These are phyloP conservation scores for Cinclus mexicanus DNA, from an alignment of 2,113 vertebrate species.

Conservation along the genomic window DNA sequence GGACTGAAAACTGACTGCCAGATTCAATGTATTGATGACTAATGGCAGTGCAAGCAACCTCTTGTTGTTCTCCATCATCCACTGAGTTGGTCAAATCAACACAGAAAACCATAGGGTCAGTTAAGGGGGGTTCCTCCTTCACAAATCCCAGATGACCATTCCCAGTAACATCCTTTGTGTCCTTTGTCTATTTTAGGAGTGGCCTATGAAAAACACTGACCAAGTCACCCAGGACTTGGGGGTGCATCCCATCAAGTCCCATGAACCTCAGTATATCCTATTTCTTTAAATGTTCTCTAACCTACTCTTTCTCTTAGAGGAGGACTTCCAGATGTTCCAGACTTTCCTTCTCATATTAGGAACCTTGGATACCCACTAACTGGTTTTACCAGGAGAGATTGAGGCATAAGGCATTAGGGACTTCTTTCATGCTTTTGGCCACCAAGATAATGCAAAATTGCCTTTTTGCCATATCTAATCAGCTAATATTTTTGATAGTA, in stretches of 20 bases:
- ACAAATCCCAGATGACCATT: background rate
- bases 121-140: background rate
- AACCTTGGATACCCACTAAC: background rate
- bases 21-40: fast-evolving
- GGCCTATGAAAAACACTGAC: background rate
- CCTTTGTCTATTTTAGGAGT: background rate
- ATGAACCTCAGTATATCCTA: background rate
- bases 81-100: background rate
- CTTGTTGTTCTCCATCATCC: background rate
- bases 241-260: fast-evolving
- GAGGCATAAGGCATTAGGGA: background rate
- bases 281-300: background rate
- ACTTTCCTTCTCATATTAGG: background rate
- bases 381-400: background rate
- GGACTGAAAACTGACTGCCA: background rate
- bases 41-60: background rate
- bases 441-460: background rate
- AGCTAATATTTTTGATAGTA: background rate
- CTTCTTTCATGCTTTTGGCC: background rate
- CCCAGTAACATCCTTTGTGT: background rate
- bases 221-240: background rate
- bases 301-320: background rate
- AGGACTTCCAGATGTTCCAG: background rate
- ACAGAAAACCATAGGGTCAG: fast-evolving
- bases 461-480: background rate